Conservation (phyloP, 2,113 vertebrate species). For the Petrocephalus microphthalmus region DNA sequence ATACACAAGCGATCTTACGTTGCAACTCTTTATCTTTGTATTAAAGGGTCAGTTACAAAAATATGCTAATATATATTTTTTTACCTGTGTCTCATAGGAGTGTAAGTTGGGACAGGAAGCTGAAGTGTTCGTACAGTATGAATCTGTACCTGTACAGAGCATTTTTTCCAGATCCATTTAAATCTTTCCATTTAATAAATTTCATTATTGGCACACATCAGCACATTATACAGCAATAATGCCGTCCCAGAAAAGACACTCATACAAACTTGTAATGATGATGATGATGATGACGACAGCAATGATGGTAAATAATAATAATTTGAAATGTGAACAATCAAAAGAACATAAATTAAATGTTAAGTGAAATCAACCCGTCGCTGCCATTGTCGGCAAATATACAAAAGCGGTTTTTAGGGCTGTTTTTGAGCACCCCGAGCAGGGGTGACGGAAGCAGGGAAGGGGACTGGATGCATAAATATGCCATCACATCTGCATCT, state of each 20-base stretch:
- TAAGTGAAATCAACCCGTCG: neutral
- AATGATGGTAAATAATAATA: neutral
- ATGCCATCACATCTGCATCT: neutral
- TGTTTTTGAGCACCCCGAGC: neutral
- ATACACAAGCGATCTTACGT: neutral
- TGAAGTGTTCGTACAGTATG: neutral
- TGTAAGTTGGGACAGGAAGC: neutral
- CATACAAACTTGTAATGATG: neutral
- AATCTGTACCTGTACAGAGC: neutral
- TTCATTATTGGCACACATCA: neutral
- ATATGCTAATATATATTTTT: neutral
- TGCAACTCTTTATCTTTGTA: neutral
- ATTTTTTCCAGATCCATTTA: neutral
- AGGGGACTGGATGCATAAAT: neutral
- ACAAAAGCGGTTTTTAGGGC: neutral
- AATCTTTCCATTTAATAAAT: neutral
- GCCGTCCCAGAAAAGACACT: neutral
- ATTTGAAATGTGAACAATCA: neutral
- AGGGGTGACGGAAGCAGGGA: neutral
- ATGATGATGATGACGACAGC: neutral
- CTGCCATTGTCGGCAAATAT: neutral
- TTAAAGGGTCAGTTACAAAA: neutral
- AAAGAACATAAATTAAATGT: no score
- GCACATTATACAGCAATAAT: neutral
- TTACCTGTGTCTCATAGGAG: neutral